Conservation (phyloP, 2,888 invertebrate genomes). For the Marasmarcha lunaedactyla region DNA sequence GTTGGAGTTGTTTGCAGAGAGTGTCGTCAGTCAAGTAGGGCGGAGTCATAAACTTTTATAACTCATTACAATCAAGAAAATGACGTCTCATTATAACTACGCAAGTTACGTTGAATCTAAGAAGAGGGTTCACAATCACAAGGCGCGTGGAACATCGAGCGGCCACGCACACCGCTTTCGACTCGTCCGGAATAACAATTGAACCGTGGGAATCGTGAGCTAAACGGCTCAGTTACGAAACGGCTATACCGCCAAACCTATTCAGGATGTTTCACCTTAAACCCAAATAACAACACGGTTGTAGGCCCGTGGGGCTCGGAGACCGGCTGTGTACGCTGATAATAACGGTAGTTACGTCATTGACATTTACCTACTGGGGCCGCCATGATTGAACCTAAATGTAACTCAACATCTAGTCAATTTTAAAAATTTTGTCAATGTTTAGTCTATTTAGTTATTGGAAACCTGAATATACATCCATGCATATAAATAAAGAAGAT, state of each 20-base stretch:
- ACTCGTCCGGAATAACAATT: conserved; percentile 52
- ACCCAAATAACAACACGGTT: conserved; percentile 9
- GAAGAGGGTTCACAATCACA: conserved; percentile 13
- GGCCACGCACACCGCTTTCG: conserved; percentile 20
- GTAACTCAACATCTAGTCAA: no score
- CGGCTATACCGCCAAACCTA: conserved; percentile 28
- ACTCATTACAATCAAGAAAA: no score
- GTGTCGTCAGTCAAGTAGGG: no score
- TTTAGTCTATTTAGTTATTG: no score
- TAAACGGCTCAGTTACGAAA: conserved; percentile 49
- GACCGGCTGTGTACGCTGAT: no score
- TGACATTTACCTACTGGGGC: no score
- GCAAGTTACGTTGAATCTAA: neutral
- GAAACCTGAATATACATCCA: no score
- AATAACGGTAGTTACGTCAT: conserved; percentile 47
- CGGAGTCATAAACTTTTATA: no score
- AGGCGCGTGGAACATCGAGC: conserved; percentile 21
- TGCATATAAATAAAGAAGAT: no score
- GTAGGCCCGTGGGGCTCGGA: no score
- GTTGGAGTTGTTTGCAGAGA: conserved; percentile 13
- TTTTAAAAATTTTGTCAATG: no score
- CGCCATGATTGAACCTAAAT: no score
- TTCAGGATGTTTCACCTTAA: conserved; percentile 32
- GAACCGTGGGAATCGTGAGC: conserved; percentile 51
- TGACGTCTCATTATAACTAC: conserved; percentile 4